These are phyloP conservation scores for Regulus satrapa DNA, from an alignment of 2,113 vertebrate genomes.

Conservation along the genomic window DNA sequence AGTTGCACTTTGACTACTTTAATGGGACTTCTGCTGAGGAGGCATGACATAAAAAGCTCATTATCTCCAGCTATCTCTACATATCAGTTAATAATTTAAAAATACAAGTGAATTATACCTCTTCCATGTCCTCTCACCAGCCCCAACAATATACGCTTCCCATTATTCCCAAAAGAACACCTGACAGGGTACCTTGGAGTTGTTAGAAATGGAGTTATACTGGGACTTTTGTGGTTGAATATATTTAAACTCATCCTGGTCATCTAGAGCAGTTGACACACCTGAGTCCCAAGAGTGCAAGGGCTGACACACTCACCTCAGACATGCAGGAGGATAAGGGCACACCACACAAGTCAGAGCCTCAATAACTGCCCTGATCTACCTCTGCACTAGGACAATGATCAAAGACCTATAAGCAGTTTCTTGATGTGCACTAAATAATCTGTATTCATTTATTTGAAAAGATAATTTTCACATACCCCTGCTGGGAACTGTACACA, in stretches of 20 bases:
- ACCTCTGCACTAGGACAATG: not conserved
- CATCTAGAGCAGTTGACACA: not conserved
- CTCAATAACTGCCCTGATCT: not conserved
- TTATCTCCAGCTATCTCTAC: not conserved
- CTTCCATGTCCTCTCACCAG: not conserved
- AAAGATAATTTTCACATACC: not conserved
- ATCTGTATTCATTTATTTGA: conserved; percentile 20
- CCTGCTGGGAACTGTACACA: not conserved
- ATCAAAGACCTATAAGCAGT: not conserved
- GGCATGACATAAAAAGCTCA: not conserved
- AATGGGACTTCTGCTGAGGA: not conserved
- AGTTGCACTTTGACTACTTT: not conserved
- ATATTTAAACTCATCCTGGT: not conserved
- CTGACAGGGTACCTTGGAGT: not conserved
- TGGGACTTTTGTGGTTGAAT: fast-evolving
- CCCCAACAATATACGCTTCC: fast-evolving
- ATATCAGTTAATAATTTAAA: not conserved
- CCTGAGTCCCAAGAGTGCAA: not conserved
- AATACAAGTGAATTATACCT: not conserved
- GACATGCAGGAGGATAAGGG: not conserved
- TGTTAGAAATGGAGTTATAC: not conserved
- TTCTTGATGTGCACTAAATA: conserved; percentile 5
- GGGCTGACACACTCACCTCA: not conserved
- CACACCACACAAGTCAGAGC: not conserved
- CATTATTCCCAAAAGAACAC: not conserved